Conservation (phyloP, 2,797 vertebrate species). For the Lacerta agilis region DNA sequence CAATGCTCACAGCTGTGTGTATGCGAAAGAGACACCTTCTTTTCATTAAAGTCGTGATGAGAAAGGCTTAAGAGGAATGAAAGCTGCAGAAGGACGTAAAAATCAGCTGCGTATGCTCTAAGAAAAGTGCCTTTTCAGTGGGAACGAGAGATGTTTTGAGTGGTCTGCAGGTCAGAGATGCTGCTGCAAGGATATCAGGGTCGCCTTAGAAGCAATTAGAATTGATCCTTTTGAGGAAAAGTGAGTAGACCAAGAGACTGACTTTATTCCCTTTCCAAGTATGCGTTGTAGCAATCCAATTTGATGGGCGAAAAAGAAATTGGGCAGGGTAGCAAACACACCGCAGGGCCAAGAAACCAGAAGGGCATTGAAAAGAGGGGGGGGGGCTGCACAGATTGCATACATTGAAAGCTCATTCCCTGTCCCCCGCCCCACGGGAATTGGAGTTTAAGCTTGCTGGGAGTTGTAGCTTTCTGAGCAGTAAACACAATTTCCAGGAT, state of each 20-base stretch:
- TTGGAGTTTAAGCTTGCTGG: too few relatives aligned
- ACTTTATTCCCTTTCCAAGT: slow-evolving; percentile 14
- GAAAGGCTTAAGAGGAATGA: slow-evolving; percentile 15
- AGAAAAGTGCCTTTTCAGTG: neutral
- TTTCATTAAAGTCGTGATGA: neutral
- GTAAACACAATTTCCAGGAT: too few relatives aligned
- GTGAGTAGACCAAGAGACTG: slow-evolving; percentile 5
- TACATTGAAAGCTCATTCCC: too few relatives aligned
- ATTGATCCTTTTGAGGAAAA: slow-evolving; percentile 6
- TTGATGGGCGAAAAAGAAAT: neutral
- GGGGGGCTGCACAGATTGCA: too few relatives aligned
- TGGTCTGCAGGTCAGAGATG: slow-evolving; percentile 28
- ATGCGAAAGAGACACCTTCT: slow-evolving; percentile 13
- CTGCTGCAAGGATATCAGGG: neutral
- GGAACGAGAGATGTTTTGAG: slow-evolving; percentile 9
- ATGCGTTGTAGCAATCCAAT: slow-evolving; percentile 24
- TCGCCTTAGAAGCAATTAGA: slow-evolving; percentile 38
- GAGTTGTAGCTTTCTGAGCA: too few relatives aligned
- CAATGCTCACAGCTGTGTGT: neutral
- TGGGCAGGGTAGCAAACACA: neutral
- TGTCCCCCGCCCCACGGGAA: too few relatives aligned
- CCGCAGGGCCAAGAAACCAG: slow-evolving; percentile 1
- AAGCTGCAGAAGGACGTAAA: slow-evolving; percentile 3
- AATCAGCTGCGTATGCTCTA: neutral
- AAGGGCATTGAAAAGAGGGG: neutral